These are phyloP conservation scores for Euura saliciscinereae DNA, from an alignment of 1,140 invertebrate genomes.

Conservation along the genomic window DNA sequence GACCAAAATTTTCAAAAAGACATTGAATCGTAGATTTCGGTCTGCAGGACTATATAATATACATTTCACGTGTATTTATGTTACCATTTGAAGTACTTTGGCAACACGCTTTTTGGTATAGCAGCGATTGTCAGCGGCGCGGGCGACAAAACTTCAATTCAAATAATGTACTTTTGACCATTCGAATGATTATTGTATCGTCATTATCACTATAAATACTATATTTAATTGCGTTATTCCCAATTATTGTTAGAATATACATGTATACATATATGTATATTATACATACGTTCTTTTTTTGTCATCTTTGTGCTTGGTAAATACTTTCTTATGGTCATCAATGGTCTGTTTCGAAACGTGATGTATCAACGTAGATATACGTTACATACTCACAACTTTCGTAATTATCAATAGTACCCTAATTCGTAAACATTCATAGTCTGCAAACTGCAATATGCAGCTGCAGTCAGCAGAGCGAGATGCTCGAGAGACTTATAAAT, in stretches of 20 bases:
- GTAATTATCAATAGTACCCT: background rate
- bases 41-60: too few relatives aligned
- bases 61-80: too few relatives aligned
- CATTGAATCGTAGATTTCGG: too few relatives aligned
- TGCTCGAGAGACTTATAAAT: too few relatives aligned
- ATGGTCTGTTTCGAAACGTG: background rate
- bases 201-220: background rate
- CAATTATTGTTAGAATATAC: background rate
- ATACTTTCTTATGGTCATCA: constrained; percentile 7
- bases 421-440: too few relatives aligned
- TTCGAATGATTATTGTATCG: too few relatives aligned
- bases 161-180: background rate
- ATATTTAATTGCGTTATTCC: background rate
- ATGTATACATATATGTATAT: background rate
- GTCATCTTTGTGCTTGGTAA: background rate
- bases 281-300: background rate
- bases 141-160: background rate
- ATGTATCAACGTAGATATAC: background rate
- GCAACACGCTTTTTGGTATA: background rate
- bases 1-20: too few relatives aligned
- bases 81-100: background rate
- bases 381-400: background rate
- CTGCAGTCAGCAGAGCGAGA: too few relatives aligned
- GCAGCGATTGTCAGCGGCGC: background rate
- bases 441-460: too few relatives aligned